phyloP scores from a whole-genome alignment of 2,113 vertebrate genomes.

The Phrynosoma blainvillii region DNA sequence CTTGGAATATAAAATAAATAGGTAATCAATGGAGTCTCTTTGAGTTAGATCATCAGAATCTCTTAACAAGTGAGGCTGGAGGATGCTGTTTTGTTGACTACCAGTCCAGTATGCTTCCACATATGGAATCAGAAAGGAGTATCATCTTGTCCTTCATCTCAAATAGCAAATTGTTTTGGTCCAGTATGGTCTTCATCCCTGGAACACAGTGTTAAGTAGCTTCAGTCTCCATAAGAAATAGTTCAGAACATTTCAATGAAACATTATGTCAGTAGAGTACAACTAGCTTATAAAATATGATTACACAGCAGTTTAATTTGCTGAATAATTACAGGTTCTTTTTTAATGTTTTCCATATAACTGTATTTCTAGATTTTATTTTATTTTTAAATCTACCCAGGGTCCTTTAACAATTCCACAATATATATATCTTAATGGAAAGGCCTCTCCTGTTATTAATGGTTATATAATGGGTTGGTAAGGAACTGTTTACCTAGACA shows the following conservation, averaged over 20 bases:
- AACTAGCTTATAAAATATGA: background rate
- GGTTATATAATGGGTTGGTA: background rate
- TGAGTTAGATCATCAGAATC: too few species aligned
- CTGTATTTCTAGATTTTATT: background rate
- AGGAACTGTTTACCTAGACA: background rate
- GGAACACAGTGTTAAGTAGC: too few species aligned
- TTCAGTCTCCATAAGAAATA: background rate
- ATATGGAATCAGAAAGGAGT: too few species aligned
- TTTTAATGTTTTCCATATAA: conserved; percentile 15
- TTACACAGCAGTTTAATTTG: conserved; percentile 11
- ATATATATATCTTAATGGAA: background rate
- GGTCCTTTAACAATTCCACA: conserved; percentile 2
- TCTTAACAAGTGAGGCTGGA: too few species aligned
- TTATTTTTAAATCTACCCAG: background rate
- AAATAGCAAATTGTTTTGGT: too few species aligned
- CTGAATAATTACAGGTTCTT: conserved; percentile 3
- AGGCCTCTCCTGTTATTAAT: background rate
- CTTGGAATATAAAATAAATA: background rate
- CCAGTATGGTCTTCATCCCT: too few species aligned
- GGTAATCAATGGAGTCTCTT: background rate
- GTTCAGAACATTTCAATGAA: conserved; percentile 7
- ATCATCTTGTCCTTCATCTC: too few species aligned
- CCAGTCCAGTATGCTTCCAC: too few species aligned
- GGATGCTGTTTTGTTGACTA: too few species aligned
- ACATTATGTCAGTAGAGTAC: background rate